These are phyloP conservation scores for Porites evermanni DNA, from an alignment of 92 coral and sea anemone genomes.

Conservation along the genomic window DNA sequence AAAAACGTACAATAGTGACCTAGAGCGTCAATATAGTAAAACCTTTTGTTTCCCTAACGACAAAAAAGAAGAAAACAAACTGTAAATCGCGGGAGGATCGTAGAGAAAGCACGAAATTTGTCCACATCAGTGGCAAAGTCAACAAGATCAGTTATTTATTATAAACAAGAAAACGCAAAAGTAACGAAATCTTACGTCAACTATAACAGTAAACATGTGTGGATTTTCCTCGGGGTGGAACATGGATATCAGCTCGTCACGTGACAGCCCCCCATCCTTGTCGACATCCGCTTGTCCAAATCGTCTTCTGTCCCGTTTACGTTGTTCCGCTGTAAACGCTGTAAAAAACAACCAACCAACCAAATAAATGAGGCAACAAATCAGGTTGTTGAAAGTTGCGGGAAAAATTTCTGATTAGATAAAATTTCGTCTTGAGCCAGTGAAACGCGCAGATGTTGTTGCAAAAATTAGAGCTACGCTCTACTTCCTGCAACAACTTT, in stretches of 20 bases:
- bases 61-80: no score
- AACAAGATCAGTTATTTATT: not conserved
- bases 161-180: not conserved
- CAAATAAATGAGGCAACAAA: no score
- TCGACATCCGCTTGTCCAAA: slow-evolving; percentile 65
- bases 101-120: no score
- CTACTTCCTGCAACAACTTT: no score
- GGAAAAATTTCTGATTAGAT: no score
- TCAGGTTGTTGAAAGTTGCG: no score
- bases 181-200: slow-evolving; percentile 42
- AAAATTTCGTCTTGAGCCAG: no score
- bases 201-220: slow-evolving; percentile 65
- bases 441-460: no score
- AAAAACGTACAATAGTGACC: not conserved
- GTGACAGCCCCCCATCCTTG: slow-evolving; percentile 64
- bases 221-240: slow-evolving; percentile 79
- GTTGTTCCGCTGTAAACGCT: slow-evolving; percentile 55
- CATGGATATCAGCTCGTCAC: slow-evolving; percentile 72
- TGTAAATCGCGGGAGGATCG: no score
- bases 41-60: no score
- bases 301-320: slow-evolving; percentile 56
- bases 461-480: no score
- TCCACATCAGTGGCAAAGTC: not conserved
- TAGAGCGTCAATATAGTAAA: no score
- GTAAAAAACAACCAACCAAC: not conserved